These are phyloP conservation scores for Drosophila biarmipes DNA, from an alignment of 1,140 invertebrate genomes.

Conservation along the genomic window DNA sequence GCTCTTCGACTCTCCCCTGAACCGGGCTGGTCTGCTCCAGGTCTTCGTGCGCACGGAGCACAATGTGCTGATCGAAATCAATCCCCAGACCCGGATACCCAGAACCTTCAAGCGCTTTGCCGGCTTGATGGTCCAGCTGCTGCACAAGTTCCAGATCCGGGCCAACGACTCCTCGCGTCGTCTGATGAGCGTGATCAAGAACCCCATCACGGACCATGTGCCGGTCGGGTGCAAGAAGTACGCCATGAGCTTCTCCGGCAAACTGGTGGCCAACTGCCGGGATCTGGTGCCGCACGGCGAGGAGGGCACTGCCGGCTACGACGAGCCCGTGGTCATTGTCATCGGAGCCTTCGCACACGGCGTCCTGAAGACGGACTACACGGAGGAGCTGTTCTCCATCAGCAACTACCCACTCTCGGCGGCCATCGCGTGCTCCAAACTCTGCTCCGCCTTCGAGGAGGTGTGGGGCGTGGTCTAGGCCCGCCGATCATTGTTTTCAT, in stretches of 20 bases:
- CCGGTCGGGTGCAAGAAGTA: conserved; percentile 97
- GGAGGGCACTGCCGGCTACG: conserved; percentile 82
- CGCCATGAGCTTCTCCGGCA: conserved; percentile 95
- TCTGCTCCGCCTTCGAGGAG: conserved; percentile 99
- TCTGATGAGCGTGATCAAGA: conserved; percentile 98
- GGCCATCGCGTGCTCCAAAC: conserved; percentile 97
- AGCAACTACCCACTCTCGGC: conserved; percentile 98
- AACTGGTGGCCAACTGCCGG: conserved; percentile 90
- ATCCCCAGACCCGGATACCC: conserved; percentile 99
- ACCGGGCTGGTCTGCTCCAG: conserved; percentile 94
- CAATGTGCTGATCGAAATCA: conserved; percentile 99
- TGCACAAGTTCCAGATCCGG: conserved; percentile 97
- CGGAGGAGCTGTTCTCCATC: conserved; percentile 95
- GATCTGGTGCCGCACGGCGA: conserved; percentile 90
- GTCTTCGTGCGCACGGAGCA: conserved; percentile 98
- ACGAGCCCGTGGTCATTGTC: conserved; percentile 95
- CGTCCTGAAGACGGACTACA: conserved; percentile 95
- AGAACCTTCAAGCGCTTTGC: conserved; percentile 99
- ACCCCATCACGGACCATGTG: conserved; percentile 97
- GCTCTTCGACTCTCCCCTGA: conserved; percentile 98
- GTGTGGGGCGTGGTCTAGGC: conserved; percentile 93
- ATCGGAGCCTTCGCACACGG: conserved; percentile 99
- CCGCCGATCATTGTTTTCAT: not conserved
- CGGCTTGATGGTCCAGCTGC: conserved; percentile 98
- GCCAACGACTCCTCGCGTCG: conserved; percentile 95